Evolutionary conservation across 2,113 vertebrate species (phyloP).

Genomic region (Indri indri): DNA sequence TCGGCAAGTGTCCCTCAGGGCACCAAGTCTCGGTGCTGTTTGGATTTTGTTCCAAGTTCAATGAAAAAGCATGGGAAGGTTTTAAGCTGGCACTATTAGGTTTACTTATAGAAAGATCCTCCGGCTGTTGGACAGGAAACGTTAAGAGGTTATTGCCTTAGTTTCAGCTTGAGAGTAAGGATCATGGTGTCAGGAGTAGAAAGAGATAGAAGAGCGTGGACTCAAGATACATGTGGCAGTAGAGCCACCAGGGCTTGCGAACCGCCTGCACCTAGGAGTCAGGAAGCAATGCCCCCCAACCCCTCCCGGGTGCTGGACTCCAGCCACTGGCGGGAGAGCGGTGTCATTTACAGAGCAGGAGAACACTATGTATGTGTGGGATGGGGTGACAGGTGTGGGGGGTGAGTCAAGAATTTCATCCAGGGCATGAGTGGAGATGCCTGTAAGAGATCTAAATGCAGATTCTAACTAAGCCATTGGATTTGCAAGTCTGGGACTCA

Average conservation of each 20-base stretch:
- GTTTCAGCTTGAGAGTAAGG: background rate
- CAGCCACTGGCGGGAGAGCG: background rate
- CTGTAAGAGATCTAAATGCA: background rate
- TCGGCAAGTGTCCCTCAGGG: too few species aligned
- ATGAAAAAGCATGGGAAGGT: background rate
- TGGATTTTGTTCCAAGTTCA: background rate
- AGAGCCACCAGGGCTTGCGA: background rate
- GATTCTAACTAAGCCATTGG: background rate
- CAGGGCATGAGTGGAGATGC: background rate
- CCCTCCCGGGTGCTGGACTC: background rate
- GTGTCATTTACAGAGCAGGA: background rate
- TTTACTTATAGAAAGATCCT: background rate
- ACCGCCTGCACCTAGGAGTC: rapidly evolving
- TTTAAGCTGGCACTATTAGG: background rate
- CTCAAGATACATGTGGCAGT: background rate
- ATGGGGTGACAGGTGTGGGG: background rate
- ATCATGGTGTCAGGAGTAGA: background rate
- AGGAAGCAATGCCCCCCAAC: too few species aligned
- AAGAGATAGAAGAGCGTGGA: background rate
- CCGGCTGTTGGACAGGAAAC: background rate
- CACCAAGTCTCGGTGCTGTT: background rate
- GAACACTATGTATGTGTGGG: background rate
- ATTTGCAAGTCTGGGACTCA: background rate
- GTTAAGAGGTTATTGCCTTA: background rate
- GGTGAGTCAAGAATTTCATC: background rate